A percentile compares a stretch with the other conserved stretches of the same genome.
phyloP scores from a whole-genome alignment of 2,888 invertebrate genomes.

The Hartigia nigra region DNA sequence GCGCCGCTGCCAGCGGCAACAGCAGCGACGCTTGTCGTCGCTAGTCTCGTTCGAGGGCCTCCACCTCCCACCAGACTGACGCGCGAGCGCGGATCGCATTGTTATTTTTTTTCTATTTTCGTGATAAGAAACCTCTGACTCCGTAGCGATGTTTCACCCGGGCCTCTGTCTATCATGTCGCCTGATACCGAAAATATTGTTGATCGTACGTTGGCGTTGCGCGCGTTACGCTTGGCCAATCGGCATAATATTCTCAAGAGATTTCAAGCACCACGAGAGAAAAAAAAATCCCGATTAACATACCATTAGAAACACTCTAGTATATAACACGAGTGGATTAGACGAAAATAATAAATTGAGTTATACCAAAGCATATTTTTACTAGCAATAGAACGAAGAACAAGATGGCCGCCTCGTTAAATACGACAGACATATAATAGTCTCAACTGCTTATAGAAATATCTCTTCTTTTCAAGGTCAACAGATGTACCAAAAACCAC shows the following conservation, averaged over 20 bases:
- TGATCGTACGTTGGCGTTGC: background rate
- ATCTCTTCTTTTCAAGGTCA: background rate
- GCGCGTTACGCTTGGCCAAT: background rate
- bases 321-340: background rate
- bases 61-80: background rate
- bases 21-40: background rate
- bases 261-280: background rate
- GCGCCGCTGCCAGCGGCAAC: background rate
- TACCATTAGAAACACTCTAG: background rate
- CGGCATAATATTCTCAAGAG: background rate
- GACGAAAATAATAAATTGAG: background rate
- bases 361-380: background rate
- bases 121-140: background rate
- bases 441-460: background rate
- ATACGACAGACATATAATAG: background rate
- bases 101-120: background rate
- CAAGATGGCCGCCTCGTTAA: background rate
- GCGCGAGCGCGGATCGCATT: background rate
- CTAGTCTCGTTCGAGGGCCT: conserved; percentile 1
- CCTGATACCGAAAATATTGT: background rate
- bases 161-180: background rate
- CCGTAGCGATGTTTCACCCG: background rate
- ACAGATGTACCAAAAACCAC: background rate
- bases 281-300: background rate
- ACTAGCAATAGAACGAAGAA: background rate